Base-by-base conservation (phyloP, 2,888 invertebrate genomes). In the Caenorhabditis zanzibari region DNA sequence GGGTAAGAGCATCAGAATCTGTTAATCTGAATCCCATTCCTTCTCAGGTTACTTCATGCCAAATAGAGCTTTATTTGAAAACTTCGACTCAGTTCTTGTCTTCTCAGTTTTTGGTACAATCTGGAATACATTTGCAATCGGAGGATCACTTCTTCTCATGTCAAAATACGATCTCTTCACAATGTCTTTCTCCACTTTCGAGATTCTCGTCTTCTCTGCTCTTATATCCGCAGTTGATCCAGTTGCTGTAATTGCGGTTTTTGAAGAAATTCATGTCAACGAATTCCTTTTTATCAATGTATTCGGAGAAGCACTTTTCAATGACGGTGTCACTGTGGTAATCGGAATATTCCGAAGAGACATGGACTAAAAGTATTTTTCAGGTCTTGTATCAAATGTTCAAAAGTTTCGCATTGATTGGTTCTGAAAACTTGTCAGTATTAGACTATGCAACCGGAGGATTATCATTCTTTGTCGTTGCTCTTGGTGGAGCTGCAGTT, bases 271-370 rank as follows among this genome's bases (percentile, higher is more conserved):
- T 59, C 97, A 97, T 93, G 97, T 98, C 88, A 97, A 98, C 93
- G 97, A 98, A 94, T 96, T 98, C 88, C 95, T 98, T 86, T 97
- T 98, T 93, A 98, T 98, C 93, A 96, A 98, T 82, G 97, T 98
- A 68, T 98, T 98, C 93, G 98, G 98, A 64, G 98, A 98, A 94
- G 97, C 97, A 38, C 94, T 98, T 89, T 95, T 98, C 84, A 98
- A 98, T 93, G 98, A 98, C 93, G 98, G 97, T 80, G 97, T 98
- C 88, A 97, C 98, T 44, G 81, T 82, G 19, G 81, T 80, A 41
- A 71, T n/a, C n/a, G n/a, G n/a, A n/a, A n/a, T n/a, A n/a, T n/a
- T n/a, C n/a, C n/a, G n/a, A n/a, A n/a, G n/a, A n/a, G n/a, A n/a
- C n/a, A 94, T 66, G 1, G n/a, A 52, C 12, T n/a, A n/a, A 16